phyloP scores from a whole-genome alignment of 2,113 vertebrate genomes.

The Ifrita kowaldi region DNA sequence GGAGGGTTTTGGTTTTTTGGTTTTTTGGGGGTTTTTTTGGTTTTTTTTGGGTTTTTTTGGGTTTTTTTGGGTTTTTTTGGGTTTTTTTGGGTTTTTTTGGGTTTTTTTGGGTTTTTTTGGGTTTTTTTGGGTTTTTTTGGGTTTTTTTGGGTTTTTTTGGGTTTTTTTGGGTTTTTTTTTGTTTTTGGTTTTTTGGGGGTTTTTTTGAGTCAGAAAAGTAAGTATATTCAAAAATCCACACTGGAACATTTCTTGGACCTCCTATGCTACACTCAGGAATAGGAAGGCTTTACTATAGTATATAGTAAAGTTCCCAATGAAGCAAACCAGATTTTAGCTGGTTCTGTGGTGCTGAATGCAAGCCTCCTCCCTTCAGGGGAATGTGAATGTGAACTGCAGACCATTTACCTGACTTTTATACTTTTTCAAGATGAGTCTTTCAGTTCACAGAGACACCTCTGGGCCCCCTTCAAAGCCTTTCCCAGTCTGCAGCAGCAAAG shows the following conservation, averaged over 20 bases:
- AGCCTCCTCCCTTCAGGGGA: not conserved
- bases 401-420: not conserved
- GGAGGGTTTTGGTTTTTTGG: fast-evolving
- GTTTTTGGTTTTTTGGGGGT: no score
- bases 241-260: not conserved
- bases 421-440: not conserved
- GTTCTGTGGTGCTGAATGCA: not conserved
- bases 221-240: not conserved
- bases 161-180: no score
- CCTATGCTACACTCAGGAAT: not conserved
- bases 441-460: not conserved
- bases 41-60: no score
- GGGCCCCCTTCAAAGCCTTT: not conserved
- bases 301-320: not conserved
- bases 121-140: no score
- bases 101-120: no score
- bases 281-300: not conserved
- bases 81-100: no score
- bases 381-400: not conserved
- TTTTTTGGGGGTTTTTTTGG: no score
- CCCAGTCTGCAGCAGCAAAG: not conserved
- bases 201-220: not conserved
- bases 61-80: no score
- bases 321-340: not conserved
- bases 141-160: no score